Evolutionary conservation across 2,113 vertebrate genomes (phyloP), one percentile per base, ranked within the genome.

Genomic region (Chloroceryle aenea): DNA sequence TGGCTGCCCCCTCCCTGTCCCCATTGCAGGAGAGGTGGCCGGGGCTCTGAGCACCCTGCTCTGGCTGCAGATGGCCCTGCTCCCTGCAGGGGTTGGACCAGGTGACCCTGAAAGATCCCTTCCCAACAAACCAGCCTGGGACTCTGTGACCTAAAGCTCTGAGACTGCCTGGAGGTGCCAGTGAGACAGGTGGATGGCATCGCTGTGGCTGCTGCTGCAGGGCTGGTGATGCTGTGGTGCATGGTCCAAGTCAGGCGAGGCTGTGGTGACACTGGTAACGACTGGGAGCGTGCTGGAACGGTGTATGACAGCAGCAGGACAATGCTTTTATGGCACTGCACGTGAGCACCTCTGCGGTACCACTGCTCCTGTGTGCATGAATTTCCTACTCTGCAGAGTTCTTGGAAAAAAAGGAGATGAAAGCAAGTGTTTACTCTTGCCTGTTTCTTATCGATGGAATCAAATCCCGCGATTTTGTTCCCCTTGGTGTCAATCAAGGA

Each of bases 371-470:
- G 7, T 7, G 43, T 2, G 43, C 59, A 40, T 48, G 10, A 17
- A 19, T 45, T 50, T 17, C 55, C 29, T 30, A 36, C 19, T 2
- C 92, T 48, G 23, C 34, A 27, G 17, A 30, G 50, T 40, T 6
- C 40, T n/a, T 1, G 40, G 64, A 2, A 40, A 34, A 27, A 27
- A 18, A n/a, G 4, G 13, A 63, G 62, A 22, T 10, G 53, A 56
- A 64, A 77, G 36, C 59, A 79, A 78, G 56, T 72, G 38, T 94
- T 92, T 79, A 53, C 90, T 97, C 98, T 98, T 98, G 97, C 98
- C 98, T 98, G 98, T 97, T 98, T 98, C 97, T 98, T 98, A 93
- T 98, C 98, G 79, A 98, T 98, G 48, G 97, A 98, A 94, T 98
- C 98, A 85, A 98, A 98, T 40, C 98, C 98, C 38, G 97, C 96